Percentiles rank a stretch among this genome's conserved stretches.
Evolutionary conservation across 1,140 invertebrate genomes (phyloP).

Genomic region (Papilio machaon): DNA sequence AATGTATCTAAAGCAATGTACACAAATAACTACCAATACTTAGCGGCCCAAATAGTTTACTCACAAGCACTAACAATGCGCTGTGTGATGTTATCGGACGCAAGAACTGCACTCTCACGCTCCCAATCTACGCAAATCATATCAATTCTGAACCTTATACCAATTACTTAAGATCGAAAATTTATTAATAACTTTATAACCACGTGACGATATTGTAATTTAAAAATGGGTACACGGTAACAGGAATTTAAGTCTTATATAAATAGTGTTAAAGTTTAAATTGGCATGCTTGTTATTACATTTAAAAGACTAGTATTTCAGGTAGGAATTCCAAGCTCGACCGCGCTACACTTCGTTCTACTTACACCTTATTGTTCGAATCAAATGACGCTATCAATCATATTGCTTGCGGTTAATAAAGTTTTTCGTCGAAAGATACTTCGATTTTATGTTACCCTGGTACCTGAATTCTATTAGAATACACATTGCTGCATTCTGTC

Average conservation of each 20-base stretch:
- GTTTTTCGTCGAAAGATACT: neutral
- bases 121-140: neutral
- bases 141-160: constrained; percentile 7
- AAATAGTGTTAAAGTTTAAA: neutral
- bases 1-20: neutral
- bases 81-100: constrained; percentile 42
- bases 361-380: constrained; percentile 31
- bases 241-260: neutral
- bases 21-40: constrained; percentile 32
- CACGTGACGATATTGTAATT: constrained; percentile 31
- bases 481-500: neutral
- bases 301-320: neutral
- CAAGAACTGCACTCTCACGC: constrained; percentile 39
- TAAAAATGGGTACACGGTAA: neutral
- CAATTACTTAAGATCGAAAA: constrained; percentile 20
- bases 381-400: constrained; percentile 31
- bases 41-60: constrained; percentile 37
- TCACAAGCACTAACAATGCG: constrained; percentile 35
- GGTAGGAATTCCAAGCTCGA: constrained; percentile 4
- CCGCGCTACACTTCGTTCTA: constrained; percentile 20
- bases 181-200: neutral
- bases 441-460: constrained; percentile 22
- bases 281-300: neutral
- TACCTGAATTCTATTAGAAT: neutral
- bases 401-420: constrained; percentile 22